Evolutionary conservation across 1,140 invertebrate species (phyloP).

Genomic region (Panagrolaimus sp.): DNA sequence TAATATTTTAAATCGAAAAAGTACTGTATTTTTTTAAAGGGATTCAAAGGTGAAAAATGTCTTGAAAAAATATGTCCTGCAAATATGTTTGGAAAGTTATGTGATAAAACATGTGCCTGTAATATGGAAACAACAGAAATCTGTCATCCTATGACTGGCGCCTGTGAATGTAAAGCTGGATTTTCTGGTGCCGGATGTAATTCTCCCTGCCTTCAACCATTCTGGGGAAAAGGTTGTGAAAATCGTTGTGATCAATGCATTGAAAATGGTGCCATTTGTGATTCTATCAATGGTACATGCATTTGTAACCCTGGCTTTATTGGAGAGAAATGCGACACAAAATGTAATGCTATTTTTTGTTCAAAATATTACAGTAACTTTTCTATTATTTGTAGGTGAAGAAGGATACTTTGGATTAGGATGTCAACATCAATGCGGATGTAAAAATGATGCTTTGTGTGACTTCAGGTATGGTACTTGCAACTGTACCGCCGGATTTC

Average conservation of each 20-base stretch:
- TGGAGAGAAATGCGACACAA: constrained; percentile 67
- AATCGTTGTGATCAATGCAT: constrained; percentile 45
- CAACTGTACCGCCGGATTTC: constrained; percentile 61
- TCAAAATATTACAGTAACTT: no score
- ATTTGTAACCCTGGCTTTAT: constrained; percentile 69
- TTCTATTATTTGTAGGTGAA: no score
- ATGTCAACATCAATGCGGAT: constrained; percentile 61
- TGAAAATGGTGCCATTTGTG: constrained; percentile 64
- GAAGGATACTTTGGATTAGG: constrained; percentile 60
- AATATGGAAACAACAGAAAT: constrained; percentile 48
- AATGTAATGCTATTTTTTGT: no score
- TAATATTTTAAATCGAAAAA: no score
- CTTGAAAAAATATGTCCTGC: constrained; percentile 57
- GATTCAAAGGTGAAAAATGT: constrained; percentile 51
- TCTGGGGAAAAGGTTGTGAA: constrained; percentile 37
- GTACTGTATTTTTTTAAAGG: constrained; percentile 22
- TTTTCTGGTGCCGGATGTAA: constrained; percentile 66
- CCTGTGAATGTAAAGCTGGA: constrained; percentile 73
- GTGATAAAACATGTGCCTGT: constrained; percentile 47
- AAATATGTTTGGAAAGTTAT: constrained; percentile 66
- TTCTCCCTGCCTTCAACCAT: constrained; percentile 67
- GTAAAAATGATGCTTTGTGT: constrained; percentile 62
- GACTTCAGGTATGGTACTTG: constrained; percentile 62
- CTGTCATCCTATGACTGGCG: constrained; percentile 73
- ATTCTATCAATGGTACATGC: constrained; percentile 76